Base-by-base conservation (phyloP, 2,888 invertebrate genomes). In the Diloba caeruleocephala region DNA sequence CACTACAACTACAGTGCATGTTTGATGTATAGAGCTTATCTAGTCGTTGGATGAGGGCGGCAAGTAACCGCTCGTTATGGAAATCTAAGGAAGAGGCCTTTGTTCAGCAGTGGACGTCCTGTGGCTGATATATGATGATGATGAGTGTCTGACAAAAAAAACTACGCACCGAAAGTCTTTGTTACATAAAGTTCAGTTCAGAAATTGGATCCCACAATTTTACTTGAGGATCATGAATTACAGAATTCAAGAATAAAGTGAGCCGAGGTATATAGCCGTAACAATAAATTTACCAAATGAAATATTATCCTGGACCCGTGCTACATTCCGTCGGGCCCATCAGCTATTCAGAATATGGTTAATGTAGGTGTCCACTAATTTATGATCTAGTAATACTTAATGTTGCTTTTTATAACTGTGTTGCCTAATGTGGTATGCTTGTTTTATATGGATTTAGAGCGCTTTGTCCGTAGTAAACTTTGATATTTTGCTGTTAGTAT, bases 271-370 rank as follows among this genome's bases (percentile, higher is more conserved):
- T 44, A 42, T 56, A 48, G 50, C 33, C 45, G 65, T 51, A 52
- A 71, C 52, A 59, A 71, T 71, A 68, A n/a, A 62, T 58, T 71
- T 53, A 71, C 62, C 43, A 55, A 56, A 53, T 65, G 38, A 71
- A 65, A 68, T 71, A 71, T 65, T 39, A 45, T n/a, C 37, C 48
- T 55, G 53, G 63, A 64, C 50, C 54, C 55, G 23, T 5, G n/a
- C 36, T 28, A 48, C 33, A 46, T 57, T 61, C 37, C 44, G 13
- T 32, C 28, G 14, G 37, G 53, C 49, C 55, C 57, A 58, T 64
- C 71, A 55, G 52, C 21, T 50, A 59, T 71, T 59, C 52, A 21
- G 34, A 64, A 54, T 56, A 59, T 56, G 39, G 48, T 44, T 63
- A 57, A 57, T 57, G 57, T 57, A 44, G 37, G 39, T 55, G 59